Evolutionary conservation across 2,113 vertebrate genomes (phyloP).

Genomic region (Crotalus horridus): DNA sequence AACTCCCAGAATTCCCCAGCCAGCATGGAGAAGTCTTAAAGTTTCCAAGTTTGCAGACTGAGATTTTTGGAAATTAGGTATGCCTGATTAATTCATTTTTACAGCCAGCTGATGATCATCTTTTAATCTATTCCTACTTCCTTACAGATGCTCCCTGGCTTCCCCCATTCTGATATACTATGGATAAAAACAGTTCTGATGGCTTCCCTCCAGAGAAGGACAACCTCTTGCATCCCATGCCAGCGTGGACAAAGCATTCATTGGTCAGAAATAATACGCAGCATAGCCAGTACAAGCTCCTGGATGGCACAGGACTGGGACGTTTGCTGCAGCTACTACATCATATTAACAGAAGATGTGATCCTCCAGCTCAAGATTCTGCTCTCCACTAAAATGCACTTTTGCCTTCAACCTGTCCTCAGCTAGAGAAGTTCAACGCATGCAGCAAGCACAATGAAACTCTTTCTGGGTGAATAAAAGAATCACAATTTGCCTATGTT

Average conservation of each 20-base stretch:
- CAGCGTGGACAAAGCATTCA: background rate
- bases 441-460: background rate
- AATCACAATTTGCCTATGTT: background rate
- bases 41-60: background rate
- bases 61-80: background rate
- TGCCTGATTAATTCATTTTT: background rate
- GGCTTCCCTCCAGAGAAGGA: background rate
- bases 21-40: too few species aligned
- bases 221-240: background rate
- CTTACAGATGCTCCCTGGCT: background rate
- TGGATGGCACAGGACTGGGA: background rate
- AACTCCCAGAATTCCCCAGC: too few species aligned
- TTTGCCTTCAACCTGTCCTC: background rate
- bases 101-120: background rate
- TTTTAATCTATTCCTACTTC: background rate
- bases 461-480: conserved; percentile 16
- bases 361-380: background rate
- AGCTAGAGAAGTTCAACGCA: background rate
- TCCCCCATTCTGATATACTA: background rate
- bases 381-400: background rate
- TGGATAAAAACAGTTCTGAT: background rate
- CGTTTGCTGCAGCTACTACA: background rate
- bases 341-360: background rate
- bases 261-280: background rate
- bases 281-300: background rate